Percentiles rank a stretch among this genome's conserved stretches.
These are phyloP conservation scores for Bothrops jararaca DNA, from an alignment of 2,113 vertebrate species.

Conservation along the genomic window DNA sequence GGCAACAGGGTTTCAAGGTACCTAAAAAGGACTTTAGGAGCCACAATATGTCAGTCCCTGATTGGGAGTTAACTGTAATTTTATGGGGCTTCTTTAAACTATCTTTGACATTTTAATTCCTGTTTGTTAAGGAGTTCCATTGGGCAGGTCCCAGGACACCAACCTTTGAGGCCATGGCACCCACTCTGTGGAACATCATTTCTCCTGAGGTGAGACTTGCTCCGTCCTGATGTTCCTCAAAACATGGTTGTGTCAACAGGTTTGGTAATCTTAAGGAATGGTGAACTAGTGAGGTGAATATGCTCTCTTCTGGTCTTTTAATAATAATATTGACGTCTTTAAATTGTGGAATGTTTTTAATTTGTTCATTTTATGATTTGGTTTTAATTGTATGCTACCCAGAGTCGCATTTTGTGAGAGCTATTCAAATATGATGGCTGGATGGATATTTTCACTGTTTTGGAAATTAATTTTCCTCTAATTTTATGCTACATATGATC, in stretches of 20 bases:
- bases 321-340: background rate
- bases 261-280: background rate
- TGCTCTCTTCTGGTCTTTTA: background rate
- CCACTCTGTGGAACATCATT: background rate
- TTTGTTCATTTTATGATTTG: background rate
- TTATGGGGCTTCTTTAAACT: background rate
- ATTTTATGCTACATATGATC: background rate
- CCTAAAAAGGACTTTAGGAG: background rate
- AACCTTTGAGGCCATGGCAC: background rate
- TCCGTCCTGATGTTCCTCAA: background rate
- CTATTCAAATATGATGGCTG: background rate
- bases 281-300: background rate
- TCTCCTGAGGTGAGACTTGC: background rate
- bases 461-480: background rate
- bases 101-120: background rate
- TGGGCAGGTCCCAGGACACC: background rate
- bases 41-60: background rate
- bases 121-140: background rate
- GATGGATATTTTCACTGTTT: background rate
- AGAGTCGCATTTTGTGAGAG: background rate
- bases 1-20: background rate
- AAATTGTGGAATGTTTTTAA: background rate
- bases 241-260: background rate
- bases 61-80: background rate
- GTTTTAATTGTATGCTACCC: background rate